Evolutionary conservation across 2,113 vertebrate species (phyloP), one percentile per base, ranked within the genome.

Genomic region (Corapipo altera): DNA sequence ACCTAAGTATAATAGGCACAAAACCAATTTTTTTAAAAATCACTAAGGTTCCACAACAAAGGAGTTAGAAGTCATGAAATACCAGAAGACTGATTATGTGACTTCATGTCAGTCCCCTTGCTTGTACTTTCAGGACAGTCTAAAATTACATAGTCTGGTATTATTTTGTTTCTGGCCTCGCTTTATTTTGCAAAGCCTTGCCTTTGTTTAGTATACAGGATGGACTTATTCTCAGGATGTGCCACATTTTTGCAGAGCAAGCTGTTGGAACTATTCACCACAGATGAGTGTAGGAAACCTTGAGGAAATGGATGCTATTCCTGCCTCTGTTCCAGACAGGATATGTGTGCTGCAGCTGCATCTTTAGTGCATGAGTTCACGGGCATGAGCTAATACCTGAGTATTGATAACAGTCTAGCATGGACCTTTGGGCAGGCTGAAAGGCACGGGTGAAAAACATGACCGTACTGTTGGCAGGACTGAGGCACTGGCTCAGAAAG

Each of bases 281-380:
- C 73, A 58, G 39, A 28, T 8, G 13, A 71, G 15, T 3, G 0
- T 48, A 93, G 89, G 85, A 96, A 92, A 59, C 72, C 51, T 84
- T 80, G 51, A 95, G 92, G 86, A 97, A 95, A 86, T 81, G 13
- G 62, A 72, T 74, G n/a, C 48, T 78, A 15, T 97, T 96, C 94
- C 96, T 95, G 93, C 54, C 52, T 95, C 76, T 93, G 86, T 95
- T 93, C 61, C 65, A 52, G 65, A 72, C 80, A 93, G 96, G 89
- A 97, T 92, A 41, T 18, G 2, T 65, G 62, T 23, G 52, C 65
- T 78, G 75, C 82, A 94, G 85, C 67, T 90, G 80, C 69, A 22
- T 44, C 72, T 86, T 86, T 91, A 67, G 76, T 62, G 61, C 65
- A 15, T 52, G 69, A 89, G 86, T 91, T 92, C 91, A 91, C 19